phyloP scores from a whole-genome alignment of 2,888 invertebrate genomes.

The Exocentrus adspersus region DNA sequence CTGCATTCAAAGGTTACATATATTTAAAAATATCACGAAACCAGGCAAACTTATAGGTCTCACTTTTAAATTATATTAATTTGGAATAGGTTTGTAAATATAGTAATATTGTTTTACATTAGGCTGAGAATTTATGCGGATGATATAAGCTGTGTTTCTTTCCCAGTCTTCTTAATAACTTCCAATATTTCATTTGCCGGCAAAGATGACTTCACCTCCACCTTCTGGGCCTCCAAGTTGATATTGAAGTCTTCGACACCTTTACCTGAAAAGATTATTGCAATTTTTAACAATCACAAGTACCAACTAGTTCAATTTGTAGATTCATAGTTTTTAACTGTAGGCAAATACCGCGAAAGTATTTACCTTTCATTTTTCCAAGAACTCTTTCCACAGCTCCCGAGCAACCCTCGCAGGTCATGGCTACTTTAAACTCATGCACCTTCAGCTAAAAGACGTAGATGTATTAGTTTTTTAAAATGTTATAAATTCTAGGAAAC shows the following conservation, averaged over 20 bases:
- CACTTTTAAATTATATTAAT: too few relatives aligned
- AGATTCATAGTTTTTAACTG: too few relatives aligned
- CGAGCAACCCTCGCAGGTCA: conserved; percentile 95
- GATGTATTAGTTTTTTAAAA: background rate
- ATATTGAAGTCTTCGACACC: conserved; percentile 72
- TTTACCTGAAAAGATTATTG: conserved; percentile 13
- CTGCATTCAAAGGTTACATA: too few relatives aligned
- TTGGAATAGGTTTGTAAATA: too few relatives aligned
- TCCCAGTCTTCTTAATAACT: conserved; percentile 83
- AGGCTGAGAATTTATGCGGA: conserved; percentile 39
- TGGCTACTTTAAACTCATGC: conserved; percentile 87
- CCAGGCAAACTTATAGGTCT: too few relatives aligned
- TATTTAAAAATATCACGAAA: background rate
- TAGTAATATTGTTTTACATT: too few relatives aligned
- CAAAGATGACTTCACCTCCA: conserved; percentile 74
- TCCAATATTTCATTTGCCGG: conserved; percentile 75
- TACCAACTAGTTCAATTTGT: too few relatives aligned
- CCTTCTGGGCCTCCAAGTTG: conserved; percentile 75
- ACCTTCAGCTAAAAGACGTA: conserved; percentile 50
- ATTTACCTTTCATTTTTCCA: conserved; percentile 78
- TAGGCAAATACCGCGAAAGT: too few relatives aligned
- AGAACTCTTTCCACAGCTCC: conserved; percentile 88
- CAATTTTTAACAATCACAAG: background rate
- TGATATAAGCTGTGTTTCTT: conserved; percentile 70
- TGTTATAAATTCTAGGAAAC: background rate